Conservation (phyloP, 2,113 vertebrate species). For the Gobio gobio region DNA sequence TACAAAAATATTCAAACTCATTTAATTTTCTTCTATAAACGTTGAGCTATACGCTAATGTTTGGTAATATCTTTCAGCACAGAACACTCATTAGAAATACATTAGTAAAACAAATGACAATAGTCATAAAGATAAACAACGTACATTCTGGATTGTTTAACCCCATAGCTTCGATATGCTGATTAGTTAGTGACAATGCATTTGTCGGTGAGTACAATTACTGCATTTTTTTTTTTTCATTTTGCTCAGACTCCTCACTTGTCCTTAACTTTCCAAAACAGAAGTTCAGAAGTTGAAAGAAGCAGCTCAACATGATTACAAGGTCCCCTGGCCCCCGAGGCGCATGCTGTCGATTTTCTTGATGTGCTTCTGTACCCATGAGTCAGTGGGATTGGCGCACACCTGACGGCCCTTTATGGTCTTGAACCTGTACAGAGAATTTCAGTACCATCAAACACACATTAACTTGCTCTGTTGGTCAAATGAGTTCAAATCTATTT, state of each 20-base stretch:
- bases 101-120: conserved; percentile 3
- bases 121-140: not conserved
- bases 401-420: conserved; percentile 56
- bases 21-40: not conserved
- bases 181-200: conserved; percentile 34
- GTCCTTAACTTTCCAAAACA: not conserved
- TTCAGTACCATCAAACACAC: not conserved
- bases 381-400: conserved; percentile 62
- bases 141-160: not conserved
- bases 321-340: not conserved
- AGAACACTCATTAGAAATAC: conserved; percentile 1
- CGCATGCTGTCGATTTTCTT: conserved; percentile 54
- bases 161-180: conserved; percentile 46
- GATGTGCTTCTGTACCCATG: conserved; percentile 69
- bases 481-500: not conserved
- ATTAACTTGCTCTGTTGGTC: not conserved
- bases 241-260: conserved; percentile 15
- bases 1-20: not conserved
- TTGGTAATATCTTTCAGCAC: not conserved
- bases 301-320: conserved; percentile 51
- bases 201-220: conserved; percentile 1
- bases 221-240: not conserved
- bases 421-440: conserved; percentile 62
- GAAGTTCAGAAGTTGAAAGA: not conserved
- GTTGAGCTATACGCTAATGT: not conserved